Base-by-base conservation (phyloP, 2,113 vertebrate species). In the Butorides virescens region DNA sequence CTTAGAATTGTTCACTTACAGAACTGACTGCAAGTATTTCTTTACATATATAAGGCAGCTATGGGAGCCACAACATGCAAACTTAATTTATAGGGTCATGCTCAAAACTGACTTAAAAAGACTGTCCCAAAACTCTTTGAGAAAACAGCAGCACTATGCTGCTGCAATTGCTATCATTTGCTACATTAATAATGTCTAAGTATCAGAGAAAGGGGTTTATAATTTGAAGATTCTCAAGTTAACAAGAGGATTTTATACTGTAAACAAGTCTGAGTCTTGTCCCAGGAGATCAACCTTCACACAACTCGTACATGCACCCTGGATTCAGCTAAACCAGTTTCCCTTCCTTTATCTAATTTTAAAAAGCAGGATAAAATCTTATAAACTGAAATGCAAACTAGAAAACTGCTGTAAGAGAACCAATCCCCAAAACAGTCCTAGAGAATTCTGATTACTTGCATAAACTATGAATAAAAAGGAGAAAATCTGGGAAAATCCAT, bases 281-380 rank as follows among this genome's bases (percentile, higher is more conserved):
- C 32, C 19, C 50, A 66, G 0, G 1, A 63, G 9, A 50, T 2
- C 0, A 3, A n/a, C 15, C 34, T 53, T 30, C 37, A 23, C 4
- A 34, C 34, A 81, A 74, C 27, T 59, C 8, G 0, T 15, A 44
- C 21, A 23, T 0, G 0, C 20, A 36, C 21, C 17, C 42, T 36
- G n/a, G 34, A 81, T 56, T 72, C 42, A 52, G 61, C 52, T 55
- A 53, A 74, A 63, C 6, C 5, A 1, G 29, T 42, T 87, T 78
- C 61, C 39, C 34, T 74, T 56, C n/a, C 30, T 26, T 68, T 4
- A 72, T 3, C 25, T 58, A 6, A 66, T 61, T 86, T 79, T 42
- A 37, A 79, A 56, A 44, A 61, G 4, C 58, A 53, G 32, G 37
- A 79, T 25, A 32, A 71, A 76, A n/a, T 6, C 15, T 14, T 68